A percentile compares a stretch with the other conserved stretches of the same genome.
Evolutionary conservation across 2,113 vertebrate species (phyloP).

Genomic region (Oriolus oriolus): DNA sequence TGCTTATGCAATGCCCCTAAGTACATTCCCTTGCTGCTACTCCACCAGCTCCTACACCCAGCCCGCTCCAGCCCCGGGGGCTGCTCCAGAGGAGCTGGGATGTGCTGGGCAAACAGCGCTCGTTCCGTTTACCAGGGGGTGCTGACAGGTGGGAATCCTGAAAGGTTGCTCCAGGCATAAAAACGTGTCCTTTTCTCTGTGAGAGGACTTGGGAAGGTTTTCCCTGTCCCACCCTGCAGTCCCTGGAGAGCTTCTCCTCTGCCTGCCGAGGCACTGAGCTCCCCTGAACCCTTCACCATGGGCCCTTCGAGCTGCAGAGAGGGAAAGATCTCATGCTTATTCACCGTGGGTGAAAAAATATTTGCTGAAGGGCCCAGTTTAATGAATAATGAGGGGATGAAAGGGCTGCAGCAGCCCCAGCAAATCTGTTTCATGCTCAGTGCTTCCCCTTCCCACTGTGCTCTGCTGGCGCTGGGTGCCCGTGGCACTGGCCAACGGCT

Average conservation of each 20-base stretch:
- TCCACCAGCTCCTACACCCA: background rate
- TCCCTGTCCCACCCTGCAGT: background rate
- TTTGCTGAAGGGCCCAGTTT: background rate
- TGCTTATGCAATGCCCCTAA: conserved; percentile 16
- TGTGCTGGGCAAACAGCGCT: background rate
- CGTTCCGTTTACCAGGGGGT: rapidly evolving
- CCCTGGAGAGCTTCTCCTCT: background rate
- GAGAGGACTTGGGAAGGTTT: background rate
- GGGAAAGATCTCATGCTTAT: background rate
- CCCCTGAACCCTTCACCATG: background rate
- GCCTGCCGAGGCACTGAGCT: background rate
- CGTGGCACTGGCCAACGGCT: background rate
- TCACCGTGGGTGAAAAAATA: background rate
- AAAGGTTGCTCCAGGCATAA: no score
- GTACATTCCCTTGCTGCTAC: background rate
- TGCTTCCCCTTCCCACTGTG: background rate
- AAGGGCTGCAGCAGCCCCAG: background rate
- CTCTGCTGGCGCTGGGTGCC: background rate
- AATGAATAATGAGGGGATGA: background rate
- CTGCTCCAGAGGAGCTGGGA: rapidly evolving
- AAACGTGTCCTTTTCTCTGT: background rate
- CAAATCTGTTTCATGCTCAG: background rate
- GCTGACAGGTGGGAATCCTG: background rate
- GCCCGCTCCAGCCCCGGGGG: background rate
- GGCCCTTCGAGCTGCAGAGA: background rate